phyloP scores from a whole-genome alignment of 2,888 invertebrate genomes.

The Drosophila nigritarsus region DNA sequence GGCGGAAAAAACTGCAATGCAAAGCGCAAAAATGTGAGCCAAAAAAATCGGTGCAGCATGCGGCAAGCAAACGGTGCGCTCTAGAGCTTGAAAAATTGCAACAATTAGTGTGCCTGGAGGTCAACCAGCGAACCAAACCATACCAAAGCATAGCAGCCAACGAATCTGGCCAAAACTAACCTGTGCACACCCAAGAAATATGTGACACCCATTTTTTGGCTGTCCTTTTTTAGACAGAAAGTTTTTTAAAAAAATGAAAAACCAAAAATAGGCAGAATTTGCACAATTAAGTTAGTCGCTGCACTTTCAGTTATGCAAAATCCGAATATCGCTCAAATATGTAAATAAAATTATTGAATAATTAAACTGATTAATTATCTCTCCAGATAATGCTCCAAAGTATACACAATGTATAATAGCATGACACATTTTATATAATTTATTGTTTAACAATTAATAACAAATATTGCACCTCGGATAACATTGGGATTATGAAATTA shows the following conservation, averaged over 20 bases:
- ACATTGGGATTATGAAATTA: slow-evolving; percentile 17
- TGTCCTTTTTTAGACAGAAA: no score
- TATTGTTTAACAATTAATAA: slow-evolving; percentile 31
- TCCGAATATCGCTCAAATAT: background rate
- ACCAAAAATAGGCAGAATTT: background rate
- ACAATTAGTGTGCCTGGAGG: slow-evolving; percentile 76
- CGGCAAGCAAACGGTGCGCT: slow-evolving; percentile 37
- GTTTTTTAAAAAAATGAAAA: background rate
- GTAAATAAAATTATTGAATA: background rate
- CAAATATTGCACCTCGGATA: slow-evolving; percentile 26
- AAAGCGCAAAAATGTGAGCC: slow-evolving; percentile 9
- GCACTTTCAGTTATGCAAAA: no score
- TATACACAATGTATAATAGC: background rate
- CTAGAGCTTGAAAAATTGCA: slow-evolving; percentile 72
- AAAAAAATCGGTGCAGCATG: slow-evolving; percentile 15
- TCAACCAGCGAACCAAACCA: slow-evolving; percentile 61
- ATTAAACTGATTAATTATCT: background rate
- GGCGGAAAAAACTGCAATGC: slow-evolving; percentile 21
- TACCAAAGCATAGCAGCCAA: background rate
- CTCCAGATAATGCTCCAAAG: background rate
- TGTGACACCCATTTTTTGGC: slow-evolving; percentile 43
- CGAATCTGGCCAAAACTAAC: slow-evolving; percentile 9
- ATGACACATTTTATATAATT: slow-evolving; percentile 11
- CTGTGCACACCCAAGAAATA: slow-evolving; percentile 52
- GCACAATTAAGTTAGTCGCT: no score